phyloP scores from a whole-genome alignment of 1,140 invertebrate genomes.

The Rhopalosiphum maidis region DNA sequence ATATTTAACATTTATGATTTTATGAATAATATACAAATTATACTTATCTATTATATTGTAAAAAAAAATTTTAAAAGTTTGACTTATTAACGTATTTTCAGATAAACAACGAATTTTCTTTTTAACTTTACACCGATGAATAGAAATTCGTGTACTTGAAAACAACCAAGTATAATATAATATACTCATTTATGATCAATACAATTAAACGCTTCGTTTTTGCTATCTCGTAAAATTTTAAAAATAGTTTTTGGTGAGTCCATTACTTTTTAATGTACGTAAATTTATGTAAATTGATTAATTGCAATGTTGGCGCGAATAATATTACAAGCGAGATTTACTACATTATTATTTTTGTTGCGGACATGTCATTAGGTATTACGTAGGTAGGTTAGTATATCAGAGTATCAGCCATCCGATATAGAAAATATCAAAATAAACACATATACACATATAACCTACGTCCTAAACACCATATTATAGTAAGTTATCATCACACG shows the following conservation, averaged over 20 bases:
- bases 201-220: neutral
- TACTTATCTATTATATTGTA: neutral
- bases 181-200: neutral
- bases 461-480: neutral
- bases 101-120: neutral
- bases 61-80: too few species aligned
- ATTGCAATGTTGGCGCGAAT: neutral
- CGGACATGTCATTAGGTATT: neutral
- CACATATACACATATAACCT: too few species aligned
- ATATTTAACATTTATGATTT: too few species aligned
- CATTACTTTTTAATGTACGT: too few species aligned
- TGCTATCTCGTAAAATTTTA: neutral
- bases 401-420: too few species aligned
- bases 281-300: neutral
- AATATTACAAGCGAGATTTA: neutral
- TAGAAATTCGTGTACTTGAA: neutral
- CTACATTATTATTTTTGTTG: neutral
- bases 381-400: too few species aligned
- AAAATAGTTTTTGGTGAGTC: neutral
- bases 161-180: neutral
- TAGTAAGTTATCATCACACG: neutral
- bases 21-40: neutral
- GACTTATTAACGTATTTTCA: neutral
- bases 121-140: neutral
- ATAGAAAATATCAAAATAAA: neutral